Percentiles rank a stretch among this genome's conserved stretches.
These are phyloP conservation scores for Arctopsyche grandis DNA, from an alignment of 1,140 invertebrate genomes.

Conservation along the genomic window DNA sequence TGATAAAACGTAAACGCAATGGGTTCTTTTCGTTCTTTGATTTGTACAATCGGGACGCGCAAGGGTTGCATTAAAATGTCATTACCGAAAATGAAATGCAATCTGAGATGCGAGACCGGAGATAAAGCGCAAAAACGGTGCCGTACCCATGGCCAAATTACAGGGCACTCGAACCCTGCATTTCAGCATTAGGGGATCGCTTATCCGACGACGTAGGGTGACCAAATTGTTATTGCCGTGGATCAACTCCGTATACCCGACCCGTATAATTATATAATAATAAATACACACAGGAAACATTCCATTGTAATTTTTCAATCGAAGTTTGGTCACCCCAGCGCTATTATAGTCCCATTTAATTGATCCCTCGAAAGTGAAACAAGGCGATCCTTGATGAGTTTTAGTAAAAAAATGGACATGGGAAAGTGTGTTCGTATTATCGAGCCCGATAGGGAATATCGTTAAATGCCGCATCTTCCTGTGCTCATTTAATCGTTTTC, in stretches of 20 bases:
- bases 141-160: conserved; percentile 24
- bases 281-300: too few species aligned
- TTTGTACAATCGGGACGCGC: neutral
- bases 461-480: too few species aligned
- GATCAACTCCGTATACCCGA: neutral
- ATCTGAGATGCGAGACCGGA: neutral
- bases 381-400: too few species aligned
- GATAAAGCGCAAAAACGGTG: neutral
- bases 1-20: too few species aligned
- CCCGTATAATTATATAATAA: neutral
- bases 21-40: neutral
- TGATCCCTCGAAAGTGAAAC: too few species aligned
- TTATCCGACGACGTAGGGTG: conserved; percentile 6
- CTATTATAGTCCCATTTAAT: too few species aligned
- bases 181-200: conserved; percentile 29
- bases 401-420: too few species aligned
- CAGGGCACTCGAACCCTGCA: conserved; percentile 1
- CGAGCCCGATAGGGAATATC: too few species aligned
- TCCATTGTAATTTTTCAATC: too few species aligned
- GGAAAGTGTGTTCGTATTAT: too few species aligned
- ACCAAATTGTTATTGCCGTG: neutral
- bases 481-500: too few species aligned
- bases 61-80: conserved; percentile 21
- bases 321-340: too few species aligned
- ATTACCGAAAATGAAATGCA: conserved; percentile 37